Conservation (phyloP, 2,113 vertebrate genomes). For the Oreochromis spilurus region DNA sequence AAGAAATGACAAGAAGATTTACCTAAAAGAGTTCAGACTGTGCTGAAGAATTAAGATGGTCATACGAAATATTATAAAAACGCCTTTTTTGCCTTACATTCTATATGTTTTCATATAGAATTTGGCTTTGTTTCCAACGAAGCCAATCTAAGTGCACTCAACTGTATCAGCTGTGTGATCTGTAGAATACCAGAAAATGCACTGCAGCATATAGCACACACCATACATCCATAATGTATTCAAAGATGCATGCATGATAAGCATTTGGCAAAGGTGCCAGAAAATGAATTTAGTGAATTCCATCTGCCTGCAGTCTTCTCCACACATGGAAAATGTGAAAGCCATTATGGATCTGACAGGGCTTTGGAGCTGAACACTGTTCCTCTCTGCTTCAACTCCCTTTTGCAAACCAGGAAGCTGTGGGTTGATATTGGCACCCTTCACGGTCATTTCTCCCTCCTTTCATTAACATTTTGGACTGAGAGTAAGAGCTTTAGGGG, state of each 20-base stretch:
- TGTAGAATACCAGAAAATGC: neutral
- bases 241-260: neutral
- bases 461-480: conserved; percentile 83
- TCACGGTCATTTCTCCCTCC: conserved; percentile 58
- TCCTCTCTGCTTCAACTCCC: conserved; percentile 66
- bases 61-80: neutral
- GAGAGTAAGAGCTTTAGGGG: conserved; percentile 78
- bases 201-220: neutral
- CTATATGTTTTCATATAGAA: neutral
- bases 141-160: neutral
- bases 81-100: rapidly evolving
- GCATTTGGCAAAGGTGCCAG: conserved; percentile 1
- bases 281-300: conserved; percentile 23
- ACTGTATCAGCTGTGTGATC: neutral
- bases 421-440: conserved; percentile 86
- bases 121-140: neutral
- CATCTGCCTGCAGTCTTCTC: conserved; percentile 14
- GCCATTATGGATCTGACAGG: conserved; percentile 79
- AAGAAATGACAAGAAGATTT: neutral
- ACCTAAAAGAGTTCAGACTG: neutral
- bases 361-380: conserved; percentile 62
- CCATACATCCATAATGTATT: neutral
- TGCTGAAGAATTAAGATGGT: neutral
- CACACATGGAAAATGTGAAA: conserved; percentile 76
- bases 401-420: conserved; percentile 85